These are phyloP conservation scores for Abrostola triplasia DNA, from an alignment of 2,888 invertebrate species.

Conservation along the genomic window DNA sequence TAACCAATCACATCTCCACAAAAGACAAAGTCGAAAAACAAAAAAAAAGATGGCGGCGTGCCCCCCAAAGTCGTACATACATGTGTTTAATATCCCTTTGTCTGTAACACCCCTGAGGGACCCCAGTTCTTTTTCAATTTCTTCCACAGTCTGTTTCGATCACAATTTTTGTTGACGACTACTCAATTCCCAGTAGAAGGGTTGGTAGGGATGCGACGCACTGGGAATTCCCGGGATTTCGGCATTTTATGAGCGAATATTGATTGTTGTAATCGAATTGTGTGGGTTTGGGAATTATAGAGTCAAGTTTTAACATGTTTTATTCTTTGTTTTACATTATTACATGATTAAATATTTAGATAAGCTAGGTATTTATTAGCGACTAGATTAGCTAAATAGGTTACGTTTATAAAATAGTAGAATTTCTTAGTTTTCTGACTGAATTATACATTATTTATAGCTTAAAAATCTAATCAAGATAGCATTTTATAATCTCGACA, in stretches of 20 bases:
- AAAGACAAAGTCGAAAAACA: neutral
- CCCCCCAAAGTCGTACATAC: constrained; percentile 7
- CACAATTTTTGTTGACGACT: constrained; percentile 58
- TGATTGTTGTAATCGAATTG: constrained; percentile 25
- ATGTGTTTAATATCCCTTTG: constrained; percentile 47
- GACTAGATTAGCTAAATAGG: too few relatives aligned
- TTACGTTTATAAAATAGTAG: too few relatives aligned
- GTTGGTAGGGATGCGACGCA: constrained; percentile 38
- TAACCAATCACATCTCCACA: too few relatives aligned
- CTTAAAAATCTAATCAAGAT: neutral
- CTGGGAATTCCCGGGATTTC: constrained; percentile 13
- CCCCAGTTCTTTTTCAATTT: constrained; percentile 57
- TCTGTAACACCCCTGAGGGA: constrained; percentile 36
- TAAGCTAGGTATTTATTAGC: neutral
- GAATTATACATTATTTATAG: neutral
- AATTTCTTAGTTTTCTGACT: too few relatives aligned
- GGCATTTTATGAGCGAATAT: constrained; percentile 15
- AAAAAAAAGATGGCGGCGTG: neutral
- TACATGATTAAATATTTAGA: constrained; percentile 2
- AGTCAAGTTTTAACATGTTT: constrained; percentile 10
- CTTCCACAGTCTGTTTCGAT: constrained; percentile 48
- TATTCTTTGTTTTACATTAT: constrained; percentile 9
- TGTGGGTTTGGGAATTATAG: constrained; percentile 4
- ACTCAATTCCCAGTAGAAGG: constrained; percentile 43
- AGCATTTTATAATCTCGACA: too few relatives aligned